Evolutionary conservation across 1,140 invertebrate genomes (phyloP).

Genomic region (Hylyphantes graminicola): DNA sequence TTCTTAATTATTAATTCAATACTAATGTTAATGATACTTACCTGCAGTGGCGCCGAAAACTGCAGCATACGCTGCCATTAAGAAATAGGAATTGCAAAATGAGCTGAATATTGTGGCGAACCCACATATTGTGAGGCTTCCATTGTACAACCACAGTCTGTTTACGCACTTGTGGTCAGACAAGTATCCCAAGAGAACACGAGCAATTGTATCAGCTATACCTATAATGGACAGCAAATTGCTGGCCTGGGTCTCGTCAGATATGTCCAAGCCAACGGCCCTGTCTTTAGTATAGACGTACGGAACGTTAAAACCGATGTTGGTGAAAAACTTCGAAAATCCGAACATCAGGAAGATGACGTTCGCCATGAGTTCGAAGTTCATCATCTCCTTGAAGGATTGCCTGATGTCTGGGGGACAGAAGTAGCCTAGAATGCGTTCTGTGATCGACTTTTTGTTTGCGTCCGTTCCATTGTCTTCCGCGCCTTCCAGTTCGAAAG

Average conservation of each 20-base stretch:
- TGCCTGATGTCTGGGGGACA: conserved; percentile 60
- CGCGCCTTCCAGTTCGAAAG: conserved; percentile 2
- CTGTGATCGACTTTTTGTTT: not conserved
- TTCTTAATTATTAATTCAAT: too few species aligned
- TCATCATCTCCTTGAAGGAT: conserved; percentile 73
- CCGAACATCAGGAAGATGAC: conserved; percentile 90
- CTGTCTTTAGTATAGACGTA: conserved; percentile 84
- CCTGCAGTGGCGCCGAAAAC: conserved; percentile 85
- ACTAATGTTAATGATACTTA: conserved; percentile 52
- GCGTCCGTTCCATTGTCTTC: not conserved
- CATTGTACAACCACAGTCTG: conserved; percentile 87
- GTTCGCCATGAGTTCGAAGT: conserved; percentile 81
- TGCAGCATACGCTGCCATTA: conserved; percentile 79
- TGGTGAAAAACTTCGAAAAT: conserved; percentile 93
- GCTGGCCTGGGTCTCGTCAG: conserved; percentile 66
- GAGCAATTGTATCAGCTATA: conserved; percentile 69
- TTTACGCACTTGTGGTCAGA: conserved; percentile 89
- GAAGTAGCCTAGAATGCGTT: not conserved
- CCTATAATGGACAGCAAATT: conserved; percentile 71
- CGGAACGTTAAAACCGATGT: conserved; percentile 95
- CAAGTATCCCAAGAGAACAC: conserved; percentile 85
- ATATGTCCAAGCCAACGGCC: conserved; percentile 72
- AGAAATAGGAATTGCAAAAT: conserved; percentile 76
- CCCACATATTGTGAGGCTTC: conserved; percentile 84
- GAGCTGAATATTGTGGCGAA: conserved; percentile 80